Conservation (phyloP, 1,140 invertebrate genomes). For the Drosophila kepulauana region DNA sequence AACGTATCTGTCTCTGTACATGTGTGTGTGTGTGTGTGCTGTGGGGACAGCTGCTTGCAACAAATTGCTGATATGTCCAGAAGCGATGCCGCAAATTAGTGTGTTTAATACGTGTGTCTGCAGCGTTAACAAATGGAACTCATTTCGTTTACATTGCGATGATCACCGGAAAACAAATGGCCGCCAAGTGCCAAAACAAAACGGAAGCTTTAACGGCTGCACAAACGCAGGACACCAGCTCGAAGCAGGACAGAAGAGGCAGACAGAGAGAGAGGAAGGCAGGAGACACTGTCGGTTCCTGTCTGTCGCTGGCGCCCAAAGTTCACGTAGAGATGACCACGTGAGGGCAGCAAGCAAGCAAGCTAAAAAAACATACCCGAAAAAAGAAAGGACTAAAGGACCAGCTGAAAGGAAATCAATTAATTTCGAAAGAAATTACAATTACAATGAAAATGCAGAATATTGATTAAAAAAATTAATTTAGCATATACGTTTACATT, state of each 20-base stretch:
- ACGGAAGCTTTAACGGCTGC: slow-evolving; percentile 23
- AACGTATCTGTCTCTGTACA: neutral
- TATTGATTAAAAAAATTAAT: too few relatives aligned
- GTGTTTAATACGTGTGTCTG: slow-evolving; percentile 77
- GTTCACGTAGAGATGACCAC: slow-evolving; percentile 7
- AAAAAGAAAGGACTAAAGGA: neutral
- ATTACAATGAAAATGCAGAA: neutral
- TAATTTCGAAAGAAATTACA: neutral
- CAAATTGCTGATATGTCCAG: slow-evolving; percentile 81
- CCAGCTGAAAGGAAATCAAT: neutral
- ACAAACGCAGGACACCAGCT: neutral
- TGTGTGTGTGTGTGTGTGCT: slow-evolving; percentile 21
- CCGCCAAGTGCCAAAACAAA: slow-evolving; percentile 32
- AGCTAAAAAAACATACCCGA: neutral
- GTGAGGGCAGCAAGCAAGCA: neutral
- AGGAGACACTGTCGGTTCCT: neutral
- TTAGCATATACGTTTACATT: too few relatives aligned
- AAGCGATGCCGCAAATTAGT: slow-evolving; percentile 84
- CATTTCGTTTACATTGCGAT: slow-evolving; percentile 77
- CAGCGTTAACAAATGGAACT: slow-evolving; percentile 74
- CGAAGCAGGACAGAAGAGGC: slow-evolving; percentile 27
- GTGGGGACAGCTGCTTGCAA: slow-evolving; percentile 72
- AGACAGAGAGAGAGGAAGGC: neutral
- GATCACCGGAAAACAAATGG: slow-evolving; percentile 79
- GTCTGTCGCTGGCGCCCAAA: slow-evolving; percentile 10